Base-by-base conservation (phyloP, 2,888 invertebrate species). In the Agapostemon virescens region DNA sequence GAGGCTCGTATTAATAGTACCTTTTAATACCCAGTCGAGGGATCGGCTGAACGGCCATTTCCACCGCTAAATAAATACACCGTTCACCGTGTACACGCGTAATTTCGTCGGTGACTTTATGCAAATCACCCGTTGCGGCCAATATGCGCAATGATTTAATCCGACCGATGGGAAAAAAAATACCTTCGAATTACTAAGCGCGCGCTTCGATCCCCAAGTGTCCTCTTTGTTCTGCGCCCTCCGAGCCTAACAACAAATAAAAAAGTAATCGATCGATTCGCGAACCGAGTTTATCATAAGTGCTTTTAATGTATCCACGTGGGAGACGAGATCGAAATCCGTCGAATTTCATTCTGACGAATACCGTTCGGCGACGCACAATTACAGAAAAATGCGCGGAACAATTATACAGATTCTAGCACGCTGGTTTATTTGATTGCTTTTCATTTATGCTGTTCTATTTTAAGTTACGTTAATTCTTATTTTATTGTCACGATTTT, bases 1-100 rank as follows among this genome's bases (percentile, higher is more conserved):
- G 91, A 90, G 89, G 69, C 77, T 84, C 85, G 79, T 90, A 90
- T 90, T 91, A 91, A 92, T 85, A 69, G 83, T 61, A n/a, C 77
- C 79, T 86, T 85, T 86, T 85, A 85, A 85, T 81, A 79, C 66
- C 81, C 63, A 69, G 67, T 69, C 45, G 69, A 73, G 67, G 38
- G 61, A 36, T 66, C 55, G 82, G 40, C 71, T 66, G 74, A n/a
- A 42, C 75, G 52, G 58, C 66, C 76, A 73, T 86, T 83, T 74
- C 58, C 63, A 30, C 45, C 76, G 74, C 66, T 71, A 68, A 81
- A 85, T 81, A 78, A 81, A 85, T 81, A 73, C 42, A 26, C 58
- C 76, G 23, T n/a, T n/a, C 66, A 38, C 23, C 63, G 69, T n/a
- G 74, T 67, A 33, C 26, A 38, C 36, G 61, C 58, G 40, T 63